These are phyloP conservation scores for Pipra filicauda DNA, from an alignment of 2,113 vertebrate species.

Conservation along the genomic window DNA sequence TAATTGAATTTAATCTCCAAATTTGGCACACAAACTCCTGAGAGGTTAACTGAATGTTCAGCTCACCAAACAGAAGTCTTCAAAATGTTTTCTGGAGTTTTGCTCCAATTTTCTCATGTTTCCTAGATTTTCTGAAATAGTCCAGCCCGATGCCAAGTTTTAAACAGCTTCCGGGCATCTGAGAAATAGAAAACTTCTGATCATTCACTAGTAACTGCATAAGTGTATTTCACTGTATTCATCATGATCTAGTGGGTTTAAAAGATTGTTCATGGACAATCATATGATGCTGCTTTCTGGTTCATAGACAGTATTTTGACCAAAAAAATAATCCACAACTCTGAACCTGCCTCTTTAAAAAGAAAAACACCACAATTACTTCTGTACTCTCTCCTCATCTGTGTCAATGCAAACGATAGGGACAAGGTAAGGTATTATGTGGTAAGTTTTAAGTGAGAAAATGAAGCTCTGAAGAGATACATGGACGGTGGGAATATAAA, in stretches of 20 bases:
- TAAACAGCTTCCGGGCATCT: background rate
- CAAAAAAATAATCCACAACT: background rate
- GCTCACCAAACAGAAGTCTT: background rate
- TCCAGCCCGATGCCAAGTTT: background rate
- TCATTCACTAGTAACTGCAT: background rate
- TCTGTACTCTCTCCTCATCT: background rate
- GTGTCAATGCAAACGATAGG: background rate
- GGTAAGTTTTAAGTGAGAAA: background rate
- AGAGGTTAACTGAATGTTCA: background rate
- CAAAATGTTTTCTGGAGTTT: background rate
- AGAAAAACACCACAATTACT: background rate
- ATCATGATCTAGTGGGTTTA: background rate
- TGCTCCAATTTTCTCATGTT: background rate
- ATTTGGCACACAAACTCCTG: background rate
- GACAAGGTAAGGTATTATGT: background rate
- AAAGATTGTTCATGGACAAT: background rate
- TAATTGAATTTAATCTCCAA: background rate
- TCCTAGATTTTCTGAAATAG: background rate
- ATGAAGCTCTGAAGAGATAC: background rate
- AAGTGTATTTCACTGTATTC: background rate
- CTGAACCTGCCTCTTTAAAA: background rate
- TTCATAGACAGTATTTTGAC: background rate
- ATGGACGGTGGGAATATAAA: background rate
- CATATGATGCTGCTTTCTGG: background rate
- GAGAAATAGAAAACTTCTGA: background rate